These are phyloP conservation scores for Trachelipus rathkii DNA, from an alignment of 1,140 invertebrate genomes.

Conservation along the genomic window DNA sequence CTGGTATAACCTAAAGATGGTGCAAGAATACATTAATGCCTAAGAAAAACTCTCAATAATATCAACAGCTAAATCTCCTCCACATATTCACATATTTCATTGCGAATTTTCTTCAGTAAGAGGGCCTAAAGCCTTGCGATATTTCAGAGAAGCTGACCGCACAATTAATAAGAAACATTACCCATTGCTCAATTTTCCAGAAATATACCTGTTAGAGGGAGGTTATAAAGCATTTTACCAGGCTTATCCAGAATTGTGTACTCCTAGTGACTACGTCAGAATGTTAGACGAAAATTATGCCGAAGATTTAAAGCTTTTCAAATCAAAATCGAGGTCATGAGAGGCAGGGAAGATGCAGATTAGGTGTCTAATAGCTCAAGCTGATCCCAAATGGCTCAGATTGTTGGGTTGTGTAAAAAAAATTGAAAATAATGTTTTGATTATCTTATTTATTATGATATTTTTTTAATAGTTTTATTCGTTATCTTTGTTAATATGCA, in stretches of 20 bases:
- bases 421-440: no score
- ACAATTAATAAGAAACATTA: slow-evolving; percentile 76
- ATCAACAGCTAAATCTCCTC: slow-evolving; percentile 52
- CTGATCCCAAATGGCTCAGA: no score
- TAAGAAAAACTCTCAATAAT: slow-evolving; percentile 46
- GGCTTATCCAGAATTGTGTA: slow-evolving; percentile 66
- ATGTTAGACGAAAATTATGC: slow-evolving; percentile 74
- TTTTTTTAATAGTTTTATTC: no score
- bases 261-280: slow-evolving; percentile 67
- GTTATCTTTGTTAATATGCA: no score
- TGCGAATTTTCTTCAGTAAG: slow-evolving; percentile 97
- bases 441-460: no score
- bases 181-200: slow-evolving; percentile 84
- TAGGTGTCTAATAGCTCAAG: not conserved
- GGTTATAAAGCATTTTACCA: slow-evolving; percentile 90
- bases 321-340: slow-evolving; percentile 69
- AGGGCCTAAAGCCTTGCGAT: slow-evolving; percentile 75
- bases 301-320: slow-evolving; percentile 66
- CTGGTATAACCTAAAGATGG: slow-evolving; percentile 52
- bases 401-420: no score
- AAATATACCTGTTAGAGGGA: slow-evolving; percentile 83
- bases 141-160: slow-evolving; percentile 75
- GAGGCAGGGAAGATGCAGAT: slow-evolving; percentile 41
- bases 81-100: slow-evolving; percentile 87
- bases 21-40: slow-evolving; percentile 33